These are phyloP conservation scores for Camarhynchus parvulus DNA, from an alignment of 2,113 vertebrate genomes.

Conservation along the genomic window DNA sequence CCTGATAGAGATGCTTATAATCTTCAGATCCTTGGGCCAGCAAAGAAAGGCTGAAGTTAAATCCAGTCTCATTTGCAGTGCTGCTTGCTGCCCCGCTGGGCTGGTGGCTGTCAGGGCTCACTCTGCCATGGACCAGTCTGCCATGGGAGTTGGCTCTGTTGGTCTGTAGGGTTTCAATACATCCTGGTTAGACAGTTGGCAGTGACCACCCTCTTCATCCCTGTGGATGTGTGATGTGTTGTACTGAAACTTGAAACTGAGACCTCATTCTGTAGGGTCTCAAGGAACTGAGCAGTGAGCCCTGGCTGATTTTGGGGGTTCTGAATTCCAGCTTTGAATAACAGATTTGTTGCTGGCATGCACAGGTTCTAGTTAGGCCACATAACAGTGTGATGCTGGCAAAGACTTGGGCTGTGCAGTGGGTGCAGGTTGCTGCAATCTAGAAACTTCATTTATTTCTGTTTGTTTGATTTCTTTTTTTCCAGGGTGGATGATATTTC, in stretches of 20 bases:
- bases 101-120: not conserved
- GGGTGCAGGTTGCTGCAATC: not conserved
- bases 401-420: not conserved
- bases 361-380: not conserved
- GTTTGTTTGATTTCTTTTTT: not conserved
- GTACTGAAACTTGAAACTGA: not conserved
- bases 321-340: not conserved
- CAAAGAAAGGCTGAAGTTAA: not conserved
- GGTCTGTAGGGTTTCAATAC: not conserved
- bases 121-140: no score
- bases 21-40: not conserved
- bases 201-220: not conserved
- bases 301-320: not conserved
- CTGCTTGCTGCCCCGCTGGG: not conserved
- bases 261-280: not conserved
- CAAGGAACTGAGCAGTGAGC: not conserved
- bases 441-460: not conserved
- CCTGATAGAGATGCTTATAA: not conserved
- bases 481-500: not conserved
- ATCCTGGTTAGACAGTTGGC: not conserved
- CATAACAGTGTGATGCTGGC: not conserved
- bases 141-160: fast-evolving
- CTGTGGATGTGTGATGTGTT: fast-evolving
- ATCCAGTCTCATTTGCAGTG: fast-evolving
- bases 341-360: not conserved